A percentile compares a stretch with the other conserved stretches of the same genome.
These are phyloP conservation scores for Pseudotriccus pelzelni DNA, from an alignment of 2,797 vertebrate genomes.

Conservation along the genomic window DNA sequence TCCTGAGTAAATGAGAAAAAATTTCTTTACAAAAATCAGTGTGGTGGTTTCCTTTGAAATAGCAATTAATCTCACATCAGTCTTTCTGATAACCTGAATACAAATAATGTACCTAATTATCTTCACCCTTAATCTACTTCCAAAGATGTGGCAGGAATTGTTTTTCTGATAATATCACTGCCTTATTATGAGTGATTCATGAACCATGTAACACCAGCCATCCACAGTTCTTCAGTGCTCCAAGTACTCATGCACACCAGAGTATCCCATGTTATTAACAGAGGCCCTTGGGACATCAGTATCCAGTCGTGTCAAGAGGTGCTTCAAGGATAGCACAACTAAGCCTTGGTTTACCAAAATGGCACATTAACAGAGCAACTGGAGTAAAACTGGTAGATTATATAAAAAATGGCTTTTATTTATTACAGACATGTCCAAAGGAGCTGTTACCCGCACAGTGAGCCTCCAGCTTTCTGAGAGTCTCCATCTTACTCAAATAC, in stretches of 20 bases:
- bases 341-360: background rate
- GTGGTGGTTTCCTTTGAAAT: background rate
- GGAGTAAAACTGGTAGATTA: background rate
- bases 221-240: background rate
- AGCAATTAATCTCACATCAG: background rate
- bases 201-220: background rate
- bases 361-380: background rate
- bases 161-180: background rate
- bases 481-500: background rate
- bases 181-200: background rate
- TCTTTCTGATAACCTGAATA: background rate
- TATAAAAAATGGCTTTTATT: background rate
- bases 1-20: background rate
- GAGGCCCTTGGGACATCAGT: background rate
- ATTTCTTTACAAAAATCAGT: background rate
- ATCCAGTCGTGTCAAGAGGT: background rate
- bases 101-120: background rate
- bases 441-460: background rate
- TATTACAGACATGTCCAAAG: background rate
- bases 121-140: background rate
- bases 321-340: background rate
- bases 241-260: background rate
- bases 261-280: background rate
- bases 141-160: background rate
- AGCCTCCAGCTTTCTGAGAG: background rate